These are phyloP conservation scores for Anoplius nigerrimus DNA, from an alignment of 2,888 invertebrate genomes.

Conservation along the genomic window DNA sequence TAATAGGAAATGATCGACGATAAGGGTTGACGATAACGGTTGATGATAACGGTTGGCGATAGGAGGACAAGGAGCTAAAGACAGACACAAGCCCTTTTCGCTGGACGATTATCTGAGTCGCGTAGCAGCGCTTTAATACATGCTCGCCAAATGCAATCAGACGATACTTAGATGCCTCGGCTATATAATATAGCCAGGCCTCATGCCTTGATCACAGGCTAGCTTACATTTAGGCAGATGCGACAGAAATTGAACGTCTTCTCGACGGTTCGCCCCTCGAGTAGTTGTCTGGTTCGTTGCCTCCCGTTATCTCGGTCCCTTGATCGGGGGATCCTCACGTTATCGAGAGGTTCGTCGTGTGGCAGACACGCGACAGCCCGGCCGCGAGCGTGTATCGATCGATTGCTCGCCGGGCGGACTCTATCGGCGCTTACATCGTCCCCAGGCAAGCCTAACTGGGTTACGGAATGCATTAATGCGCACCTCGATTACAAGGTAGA, in stretches of 20 bases:
- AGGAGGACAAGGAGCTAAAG: background rate
- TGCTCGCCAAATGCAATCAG: slow-evolving; percentile 5
- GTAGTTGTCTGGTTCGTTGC: background rate
- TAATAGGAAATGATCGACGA: background rate
- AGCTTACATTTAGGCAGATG: slow-evolving; percentile 68
- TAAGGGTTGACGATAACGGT: too few relatives aligned
- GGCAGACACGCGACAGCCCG: slow-evolving; percentile 4
- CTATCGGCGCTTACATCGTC: slow-evolving; percentile 26
- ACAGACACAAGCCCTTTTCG: background rate
- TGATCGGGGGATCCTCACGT: slow-evolving; percentile 7
- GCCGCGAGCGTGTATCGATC: background rate
- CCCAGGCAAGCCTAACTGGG: slow-evolving; percentile 48
- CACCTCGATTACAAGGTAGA: slow-evolving; percentile 59
- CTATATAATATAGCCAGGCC: slow-evolving; percentile 41
- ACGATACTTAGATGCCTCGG: slow-evolving; percentile 47
- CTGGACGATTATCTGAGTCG: background rate
- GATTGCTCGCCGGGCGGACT: background rate
- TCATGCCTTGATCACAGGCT: slow-evolving; percentile 58
- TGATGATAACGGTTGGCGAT: too few relatives aligned
- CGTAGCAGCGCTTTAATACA: background rate
- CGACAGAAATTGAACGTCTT: slow-evolving; percentile 62
- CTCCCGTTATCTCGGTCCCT: slow-evolving; percentile 8
- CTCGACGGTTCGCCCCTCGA: slow-evolving; percentile 1
- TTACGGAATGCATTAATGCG: slow-evolving; percentile 57
- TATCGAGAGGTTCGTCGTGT: slow-evolving; percentile 4